Conservation (phyloP, 2,888 invertebrate species). For the Dryococelus australis region DNA sequence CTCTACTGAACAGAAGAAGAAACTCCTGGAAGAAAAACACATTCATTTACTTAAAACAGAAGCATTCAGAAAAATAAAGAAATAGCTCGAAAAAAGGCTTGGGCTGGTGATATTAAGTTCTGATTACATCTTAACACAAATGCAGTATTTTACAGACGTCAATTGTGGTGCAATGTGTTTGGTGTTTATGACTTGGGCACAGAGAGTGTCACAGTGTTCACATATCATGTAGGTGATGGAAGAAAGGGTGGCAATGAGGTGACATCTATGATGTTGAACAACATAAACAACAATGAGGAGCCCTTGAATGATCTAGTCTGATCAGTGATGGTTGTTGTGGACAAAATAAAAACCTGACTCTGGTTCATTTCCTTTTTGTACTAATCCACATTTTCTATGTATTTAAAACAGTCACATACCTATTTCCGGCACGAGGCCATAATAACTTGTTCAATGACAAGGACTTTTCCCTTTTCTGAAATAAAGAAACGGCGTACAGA, state of each 20-base stretch:
- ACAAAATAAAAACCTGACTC: neutral
- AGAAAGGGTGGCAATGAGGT: neutral
- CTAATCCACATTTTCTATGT: neutral
- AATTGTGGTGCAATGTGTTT: neutral
- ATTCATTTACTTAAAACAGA: neutral
- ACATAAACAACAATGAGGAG: neutral
- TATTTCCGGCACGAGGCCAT: no score
- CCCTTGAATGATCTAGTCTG: neutral
- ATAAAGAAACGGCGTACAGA: no score
- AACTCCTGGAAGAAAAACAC: neutral
- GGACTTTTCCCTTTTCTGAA: no score
- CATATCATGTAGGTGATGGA: neutral
- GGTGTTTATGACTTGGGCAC: neutral
- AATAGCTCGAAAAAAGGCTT: neutral
- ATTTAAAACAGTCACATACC: no score
- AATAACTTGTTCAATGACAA: no score
- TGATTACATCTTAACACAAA: neutral
- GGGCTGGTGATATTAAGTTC: neutral
- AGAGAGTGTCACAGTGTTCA: neutral
- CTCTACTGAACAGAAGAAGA: neutral
- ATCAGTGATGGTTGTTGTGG: neutral
- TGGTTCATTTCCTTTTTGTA: neutral
- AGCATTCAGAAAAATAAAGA: neutral
- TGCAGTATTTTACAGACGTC: neutral
- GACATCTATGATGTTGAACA: neutral